Conservation (phyloP, 2,113 vertebrate species). For the Pituophis catenifer region DNA sequence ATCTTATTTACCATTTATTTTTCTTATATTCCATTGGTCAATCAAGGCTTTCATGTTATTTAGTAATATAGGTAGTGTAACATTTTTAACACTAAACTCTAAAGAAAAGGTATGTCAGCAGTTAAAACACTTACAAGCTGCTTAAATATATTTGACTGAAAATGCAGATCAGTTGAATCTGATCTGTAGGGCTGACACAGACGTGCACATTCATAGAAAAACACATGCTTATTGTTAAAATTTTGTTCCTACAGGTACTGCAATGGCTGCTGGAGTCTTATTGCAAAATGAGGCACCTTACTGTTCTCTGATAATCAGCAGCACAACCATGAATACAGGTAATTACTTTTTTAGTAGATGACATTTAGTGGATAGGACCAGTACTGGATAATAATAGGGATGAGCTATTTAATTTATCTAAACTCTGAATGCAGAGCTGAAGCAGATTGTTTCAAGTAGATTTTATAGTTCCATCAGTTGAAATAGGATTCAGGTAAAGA, state of each 20-base stretch:
- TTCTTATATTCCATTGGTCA: not conserved
- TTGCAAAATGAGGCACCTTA: slow-evolving; percentile 77
- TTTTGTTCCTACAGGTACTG: slow-evolving; percentile 70
- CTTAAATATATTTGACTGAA: not conserved
- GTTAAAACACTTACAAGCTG: not conserved
- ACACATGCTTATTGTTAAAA: not conserved
- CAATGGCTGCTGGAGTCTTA: slow-evolving; percentile 86
- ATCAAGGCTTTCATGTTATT: not conserved
- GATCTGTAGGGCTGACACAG: not conserved
- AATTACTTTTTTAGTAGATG: slow-evolving; percentile 40
- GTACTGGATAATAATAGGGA: not conserved
- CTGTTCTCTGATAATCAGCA: slow-evolving; percentile 63
- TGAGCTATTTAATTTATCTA: not conserved
- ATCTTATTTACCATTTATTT: not conserved
- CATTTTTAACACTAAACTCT: not conserved
- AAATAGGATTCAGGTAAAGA: not conserved
- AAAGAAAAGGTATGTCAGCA: not conserved
- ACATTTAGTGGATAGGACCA: not conserved
- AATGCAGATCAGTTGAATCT: not conserved
- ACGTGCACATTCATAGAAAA: not conserved
- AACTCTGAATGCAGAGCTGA: not conserved
- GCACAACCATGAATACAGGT: slow-evolving; percentile 82
- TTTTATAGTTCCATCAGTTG: not conserved
- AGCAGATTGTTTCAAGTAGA: not conserved
- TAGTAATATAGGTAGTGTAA: not conserved